Evolutionary conservation across 2,113 vertebrate species (phyloP), one percentile per base, ranked within the genome.

Genomic region (Dasypus novemcinctus): DNA sequence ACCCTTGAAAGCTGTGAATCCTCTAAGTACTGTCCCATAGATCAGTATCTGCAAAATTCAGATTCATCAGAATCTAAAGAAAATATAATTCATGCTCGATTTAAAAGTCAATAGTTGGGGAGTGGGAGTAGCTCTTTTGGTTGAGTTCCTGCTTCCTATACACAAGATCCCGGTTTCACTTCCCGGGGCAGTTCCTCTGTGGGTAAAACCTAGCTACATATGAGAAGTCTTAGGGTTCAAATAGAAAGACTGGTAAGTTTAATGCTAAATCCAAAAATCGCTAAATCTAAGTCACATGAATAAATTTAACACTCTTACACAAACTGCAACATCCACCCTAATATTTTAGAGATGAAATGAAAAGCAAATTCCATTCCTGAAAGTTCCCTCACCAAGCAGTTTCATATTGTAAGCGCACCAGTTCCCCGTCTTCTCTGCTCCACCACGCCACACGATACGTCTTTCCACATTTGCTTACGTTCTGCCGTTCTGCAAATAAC

Each of bases 391-490:
- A 21, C 31, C 49, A 14, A 11, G 57, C 63, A 63, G 74, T 76
- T 83, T 86, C 87, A 63, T 15, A 49, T 4, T 7, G 9, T 38
- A 52, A 84, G 52, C 10, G 52, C 3, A 66, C 18, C 2, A 36
- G 41, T 31, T 17, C 7, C 21, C 18, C 6, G 29, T 10, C 75
- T 92, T 41, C 7, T 14, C 54, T 23, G 54, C 29, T 5, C 49
- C 15, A 31, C 20, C 69, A 18, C 23, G 52, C 63, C 64, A 38
- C 1, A 52, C 0, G 2, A 17, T 88, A 75, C 76, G 29, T 57
- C 57, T 85, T 94, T 78, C 76, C 82, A 81, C 38, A 64, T 91
- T 81, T 94, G 86, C 89, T 94, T 88, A 57, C 93, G 36, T 83
- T 92, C 71, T 80, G 88, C 23, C 93, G 36, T 83, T 92, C 71